Base-by-base conservation (phyloP, 1,140 invertebrate species). In the Patella vulgata region DNA sequence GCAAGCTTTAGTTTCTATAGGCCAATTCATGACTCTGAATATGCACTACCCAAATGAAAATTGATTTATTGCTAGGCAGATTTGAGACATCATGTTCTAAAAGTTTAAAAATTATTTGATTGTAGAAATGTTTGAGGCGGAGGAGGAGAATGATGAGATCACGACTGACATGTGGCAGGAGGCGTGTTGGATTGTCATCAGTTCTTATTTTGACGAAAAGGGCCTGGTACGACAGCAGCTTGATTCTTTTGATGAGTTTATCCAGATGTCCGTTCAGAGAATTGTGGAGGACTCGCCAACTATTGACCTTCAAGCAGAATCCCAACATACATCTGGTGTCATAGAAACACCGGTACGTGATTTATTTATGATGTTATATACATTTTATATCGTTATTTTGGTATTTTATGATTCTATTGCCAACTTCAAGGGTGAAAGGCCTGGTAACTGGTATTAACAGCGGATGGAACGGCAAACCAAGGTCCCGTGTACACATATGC, bases 131-230 rank as follows among this genome's bases (percentile, higher is more conserved):
- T 66, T 58, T 63, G 71, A 77, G 27, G 62, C 52, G 31, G 80
- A 36, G 33, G 79, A 81, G 50, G 81, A 80, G 19, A 69, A 60
- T 67, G 84, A 85, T 68, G 95, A 97, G 85, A 96, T 98, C 73
- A 95, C 94, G 14, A 91, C 93, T 17, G 95, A 97, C 79, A 85
- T 97, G 57, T 98, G 96, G 96, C 95, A 99, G 85, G 97, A 99
- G 88, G 97, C 97, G n/a, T 99, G 96, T 79, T 99, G 97, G 97
- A 97, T 98, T 82, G 96, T 99, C 43, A 99, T 99, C 75, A 97
- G 96, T 79, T 94, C 97, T 2, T 99, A 99, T 85, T 99, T 99
- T 85, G 97, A 99, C 83, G 97, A 99, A 82, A 99, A 99, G 87
- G 97, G 87, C 84, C 87, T 99, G 44, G 97, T 99, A n/a, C 88